These are phyloP conservation scores for Falco berigora DNA, from an alignment of 2,797 vertebrate species.

Conservation along the genomic window DNA sequence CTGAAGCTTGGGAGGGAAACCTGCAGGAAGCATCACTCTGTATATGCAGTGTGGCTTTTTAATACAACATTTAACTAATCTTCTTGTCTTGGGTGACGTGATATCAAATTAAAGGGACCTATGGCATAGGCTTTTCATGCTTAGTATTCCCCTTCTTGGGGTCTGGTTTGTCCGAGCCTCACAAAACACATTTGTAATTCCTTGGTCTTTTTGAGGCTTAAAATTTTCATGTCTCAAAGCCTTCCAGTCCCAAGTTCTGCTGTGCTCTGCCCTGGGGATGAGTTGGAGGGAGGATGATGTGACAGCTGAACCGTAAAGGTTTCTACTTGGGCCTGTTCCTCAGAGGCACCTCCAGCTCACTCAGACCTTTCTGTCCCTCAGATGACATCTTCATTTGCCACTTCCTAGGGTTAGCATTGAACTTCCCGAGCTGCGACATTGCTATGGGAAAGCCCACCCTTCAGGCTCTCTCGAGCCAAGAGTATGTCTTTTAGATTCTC, in stretches of 20 bases:
- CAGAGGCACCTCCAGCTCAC: background rate
- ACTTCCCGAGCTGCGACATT: accelerated
- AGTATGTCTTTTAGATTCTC: background rate
- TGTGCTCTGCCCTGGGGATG: background rate
- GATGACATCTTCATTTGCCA: background rate
- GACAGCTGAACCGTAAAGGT: background rate
- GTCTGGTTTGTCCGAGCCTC: background rate
- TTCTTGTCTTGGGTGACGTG: background rate
- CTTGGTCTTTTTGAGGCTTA: background rate
- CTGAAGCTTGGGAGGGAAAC: background rate
- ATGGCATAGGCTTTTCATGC: background rate
- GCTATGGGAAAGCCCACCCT: background rate
- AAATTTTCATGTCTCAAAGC: background rate
- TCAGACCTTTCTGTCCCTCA: background rate
- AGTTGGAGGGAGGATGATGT: background rate
- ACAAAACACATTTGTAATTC: background rate
- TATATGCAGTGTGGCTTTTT: background rate
- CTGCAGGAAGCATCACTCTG: background rate
- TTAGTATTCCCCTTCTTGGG: background rate
- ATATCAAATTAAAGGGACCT: background rate
- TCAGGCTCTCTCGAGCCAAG: background rate
- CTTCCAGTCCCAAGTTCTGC: background rate
- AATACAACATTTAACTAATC: background rate
- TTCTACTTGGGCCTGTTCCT: background rate
- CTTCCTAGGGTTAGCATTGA: background rate